These are phyloP conservation scores for Brienomyrus brachyistius DNA, from an alignment of 2,113 vertebrate species.

Conservation along the genomic window DNA sequence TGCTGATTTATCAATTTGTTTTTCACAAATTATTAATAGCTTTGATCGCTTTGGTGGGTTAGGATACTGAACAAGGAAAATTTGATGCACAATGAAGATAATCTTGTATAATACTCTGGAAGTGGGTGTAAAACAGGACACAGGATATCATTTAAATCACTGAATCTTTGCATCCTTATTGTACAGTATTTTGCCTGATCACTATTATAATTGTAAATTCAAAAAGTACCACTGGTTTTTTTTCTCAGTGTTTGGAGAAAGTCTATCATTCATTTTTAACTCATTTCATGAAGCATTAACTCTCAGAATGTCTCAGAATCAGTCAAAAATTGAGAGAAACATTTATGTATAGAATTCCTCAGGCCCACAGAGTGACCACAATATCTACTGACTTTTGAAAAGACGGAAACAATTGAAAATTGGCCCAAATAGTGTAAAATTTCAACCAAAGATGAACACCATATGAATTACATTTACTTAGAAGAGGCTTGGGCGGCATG, in stretches of 20 bases:
- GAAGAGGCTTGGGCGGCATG: background rate
- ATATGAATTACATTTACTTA: background rate
- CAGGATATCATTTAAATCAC: background rate
- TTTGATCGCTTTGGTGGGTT: background rate
- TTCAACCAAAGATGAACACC: background rate
- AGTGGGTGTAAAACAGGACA: background rate
- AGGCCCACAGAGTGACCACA: background rate
- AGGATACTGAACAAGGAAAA: background rate
- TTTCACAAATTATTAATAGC: background rate
- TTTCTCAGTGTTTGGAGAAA: background rate
- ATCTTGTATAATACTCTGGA: background rate
- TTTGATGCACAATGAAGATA: background rate
- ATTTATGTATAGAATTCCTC: background rate
- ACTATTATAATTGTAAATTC: background rate
- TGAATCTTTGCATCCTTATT: background rate
- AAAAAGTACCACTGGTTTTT: background rate
- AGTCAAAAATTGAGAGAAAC: background rate
- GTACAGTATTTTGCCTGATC: background rate
- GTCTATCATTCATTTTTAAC: background rate
- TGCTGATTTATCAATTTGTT: background rate
- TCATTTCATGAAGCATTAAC: background rate
- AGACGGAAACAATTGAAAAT: background rate
- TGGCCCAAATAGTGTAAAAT: background rate
- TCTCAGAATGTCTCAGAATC: background rate
- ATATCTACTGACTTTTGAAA: background rate